These are phyloP conservation scores for Seriola rivoliana DNA, from an alignment of 2,113 vertebrate genomes.

Conservation along the genomic window DNA sequence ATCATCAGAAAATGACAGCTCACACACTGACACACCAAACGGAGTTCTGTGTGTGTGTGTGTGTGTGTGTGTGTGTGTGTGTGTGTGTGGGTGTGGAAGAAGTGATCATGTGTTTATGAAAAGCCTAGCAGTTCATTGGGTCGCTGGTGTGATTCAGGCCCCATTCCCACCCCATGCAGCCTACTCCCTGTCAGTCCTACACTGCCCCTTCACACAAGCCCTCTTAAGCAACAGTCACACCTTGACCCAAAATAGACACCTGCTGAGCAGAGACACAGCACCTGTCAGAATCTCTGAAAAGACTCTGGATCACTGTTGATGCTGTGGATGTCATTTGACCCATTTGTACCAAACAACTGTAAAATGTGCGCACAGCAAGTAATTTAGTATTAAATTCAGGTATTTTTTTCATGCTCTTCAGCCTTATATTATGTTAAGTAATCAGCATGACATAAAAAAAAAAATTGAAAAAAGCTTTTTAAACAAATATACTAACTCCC, in stretches of 20 bases:
- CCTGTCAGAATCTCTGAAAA: conserved; percentile 61
- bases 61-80: background rate
- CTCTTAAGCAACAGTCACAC: conserved; percentile 21
- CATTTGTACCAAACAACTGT: background rate
- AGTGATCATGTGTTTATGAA: conserved; percentile 54
- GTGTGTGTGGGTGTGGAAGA: conserved; percentile 35
- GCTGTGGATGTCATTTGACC: background rate
- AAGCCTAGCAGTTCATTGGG: conserved; percentile 22
- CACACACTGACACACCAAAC: conserved; percentile 18
- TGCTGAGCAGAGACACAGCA: conserved; percentile 53
- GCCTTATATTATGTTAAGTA: background rate
- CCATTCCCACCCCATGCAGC: conserved; percentile 17
- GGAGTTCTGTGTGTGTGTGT: background rate
- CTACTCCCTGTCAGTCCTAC: conserved; percentile 1
- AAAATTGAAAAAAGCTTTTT: no score
- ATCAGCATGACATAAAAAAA: no score
- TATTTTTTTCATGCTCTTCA: background rate
- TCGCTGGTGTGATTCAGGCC: conserved; percentile 56
- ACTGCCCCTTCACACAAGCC: conserved; percentile 1
- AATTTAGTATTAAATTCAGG: background rate
- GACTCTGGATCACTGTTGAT: conserved; percentile 10
- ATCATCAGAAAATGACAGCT: conserved; percentile 31
- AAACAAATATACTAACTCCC: no score
- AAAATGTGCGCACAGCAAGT: background rate
- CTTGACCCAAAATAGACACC: conserved; percentile 72